Evolutionary conservation across 2,888 invertebrate genomes (phyloP), one percentile per base, ranked within the genome.

Genomic region (Dicyrtomina minuta): DNA sequence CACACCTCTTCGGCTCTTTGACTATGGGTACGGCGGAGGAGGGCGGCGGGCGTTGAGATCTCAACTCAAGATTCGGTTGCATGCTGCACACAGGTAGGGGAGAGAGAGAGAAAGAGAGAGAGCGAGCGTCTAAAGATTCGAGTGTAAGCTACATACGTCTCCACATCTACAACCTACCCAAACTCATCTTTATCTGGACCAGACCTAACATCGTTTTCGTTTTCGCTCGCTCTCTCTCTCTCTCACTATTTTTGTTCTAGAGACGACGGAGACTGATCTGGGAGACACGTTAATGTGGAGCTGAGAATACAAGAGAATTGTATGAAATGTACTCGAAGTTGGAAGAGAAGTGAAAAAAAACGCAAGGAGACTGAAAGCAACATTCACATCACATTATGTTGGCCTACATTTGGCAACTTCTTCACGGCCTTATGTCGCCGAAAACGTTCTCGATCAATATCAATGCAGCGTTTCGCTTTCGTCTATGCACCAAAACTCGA

Each of bases 401-500:
- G 59, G 70, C 71, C 71, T 69, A 71, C 66, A 73, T 73, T 71
- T 71, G 71, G 71, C 71, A 73, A 73, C 73, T 68, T 66, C 69
- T 61, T 60, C 65, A 53, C 51, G 55, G 64, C 69, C 70, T 58
- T 66, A 70, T 66, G 70, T 66, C 70, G 64, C 60, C 64, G 59
- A 70, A 60, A 59, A 64, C 65, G 65, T 65, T 70, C 72, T 77
- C 75, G 76, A 76, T 77, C 76, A 76, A 77, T 77, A 76, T 76
- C 76, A 76, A 77, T 77, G 76, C 76, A 77, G 77, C 77, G 77
- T 77, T 77, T 76, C 77, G 73, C 73, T 73, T 74, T 77, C 74
- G 73, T 73, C 77, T 76, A 72, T 77, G 77, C 77, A 77, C 77
- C 77, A 77, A 76, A 77, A 71, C 71, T 75, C 69, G 71, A 70